phyloP scores from a whole-genome alignment of 2,797 vertebrate genomes.

The Argya squamiceps region DNA sequence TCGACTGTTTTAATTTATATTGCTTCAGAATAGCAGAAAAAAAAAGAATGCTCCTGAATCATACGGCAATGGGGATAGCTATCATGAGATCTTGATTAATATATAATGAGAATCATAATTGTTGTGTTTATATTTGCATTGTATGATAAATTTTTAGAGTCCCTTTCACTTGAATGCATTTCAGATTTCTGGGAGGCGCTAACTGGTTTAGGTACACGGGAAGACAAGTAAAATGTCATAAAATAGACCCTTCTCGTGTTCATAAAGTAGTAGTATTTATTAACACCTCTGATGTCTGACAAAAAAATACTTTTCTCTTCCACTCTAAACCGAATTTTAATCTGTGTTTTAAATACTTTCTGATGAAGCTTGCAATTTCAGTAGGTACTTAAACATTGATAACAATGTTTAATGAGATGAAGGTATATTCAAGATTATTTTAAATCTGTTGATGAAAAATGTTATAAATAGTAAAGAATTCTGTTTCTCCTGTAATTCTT shows the following conservation, averaged over 20 bases:
- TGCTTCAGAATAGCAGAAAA: neutral
- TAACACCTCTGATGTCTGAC: slow-evolving; percentile 7
- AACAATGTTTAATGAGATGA: neutral
- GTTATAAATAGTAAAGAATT: neutral
- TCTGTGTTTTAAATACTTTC: slow-evolving; percentile 25
- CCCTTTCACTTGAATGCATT: neutral
- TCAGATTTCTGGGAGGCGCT: neutral
- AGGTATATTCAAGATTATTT: neutral
- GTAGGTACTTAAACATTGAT: neutral
- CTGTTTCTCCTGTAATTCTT: neutral
- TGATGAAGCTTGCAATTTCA: neutral
- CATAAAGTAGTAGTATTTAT: neutral
- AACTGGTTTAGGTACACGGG: neutral
- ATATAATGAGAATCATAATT: neutral
- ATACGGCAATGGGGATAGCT: neutral
- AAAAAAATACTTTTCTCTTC: neutral
- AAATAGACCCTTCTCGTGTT: neutral
- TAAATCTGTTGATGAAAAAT: neutral
- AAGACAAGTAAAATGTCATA: neutral
- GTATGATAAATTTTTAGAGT: neutral
- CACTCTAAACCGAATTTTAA: neutral
- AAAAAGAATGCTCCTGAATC: neutral
- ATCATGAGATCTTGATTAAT: neutral
- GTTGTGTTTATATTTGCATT: slow-evolving; percentile 4
- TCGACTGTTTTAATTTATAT: neutral